Conservation (phyloP, 2,888 invertebrate species). For the Tineola bisselliella region DNA sequence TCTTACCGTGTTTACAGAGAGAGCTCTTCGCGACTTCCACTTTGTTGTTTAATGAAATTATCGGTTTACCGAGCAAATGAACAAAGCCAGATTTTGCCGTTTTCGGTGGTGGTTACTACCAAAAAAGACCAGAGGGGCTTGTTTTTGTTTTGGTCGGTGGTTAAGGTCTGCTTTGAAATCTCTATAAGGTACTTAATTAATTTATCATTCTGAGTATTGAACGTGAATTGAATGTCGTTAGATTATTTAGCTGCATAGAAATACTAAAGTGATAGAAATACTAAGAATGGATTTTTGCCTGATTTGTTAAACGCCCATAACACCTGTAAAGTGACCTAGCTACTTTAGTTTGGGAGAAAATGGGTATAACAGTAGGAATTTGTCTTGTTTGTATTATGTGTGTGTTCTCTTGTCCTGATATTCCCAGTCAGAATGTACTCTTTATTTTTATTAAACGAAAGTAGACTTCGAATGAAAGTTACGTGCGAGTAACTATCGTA, state of each 20-base stretch:
- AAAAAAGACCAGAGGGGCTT: conserved; percentile 43
- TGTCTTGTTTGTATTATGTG: no score
- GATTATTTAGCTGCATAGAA: no score
- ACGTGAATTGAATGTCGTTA: no score
- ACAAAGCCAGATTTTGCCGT: conserved; percentile 65
- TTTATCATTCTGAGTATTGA: not conserved
- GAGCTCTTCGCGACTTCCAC: conserved; percentile 51
- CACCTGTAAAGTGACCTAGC: no score
- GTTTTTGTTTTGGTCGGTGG: conserved; percentile 54
- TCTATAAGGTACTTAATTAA: conserved; percentile 16
- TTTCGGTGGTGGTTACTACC: conserved; percentile 37
- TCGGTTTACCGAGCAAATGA: conserved; percentile 68
- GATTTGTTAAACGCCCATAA: no score
- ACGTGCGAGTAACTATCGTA: not conserved
- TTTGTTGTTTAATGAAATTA: conserved; percentile 69
- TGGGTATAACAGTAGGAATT: no score
- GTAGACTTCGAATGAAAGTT: not conserved
- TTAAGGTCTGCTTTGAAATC: conserved; percentile 56
- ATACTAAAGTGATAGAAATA: no score
- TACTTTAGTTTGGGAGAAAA: no score
- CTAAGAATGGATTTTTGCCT: no score
- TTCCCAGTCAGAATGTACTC: no score
- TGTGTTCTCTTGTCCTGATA: no score
- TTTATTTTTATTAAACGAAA: not conserved
- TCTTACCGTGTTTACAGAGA: conserved; percentile 62